Evolutionary conservation across 2,113 vertebrate species (phyloP).

Genomic region (Phylloscopus trochiloides): DNA sequence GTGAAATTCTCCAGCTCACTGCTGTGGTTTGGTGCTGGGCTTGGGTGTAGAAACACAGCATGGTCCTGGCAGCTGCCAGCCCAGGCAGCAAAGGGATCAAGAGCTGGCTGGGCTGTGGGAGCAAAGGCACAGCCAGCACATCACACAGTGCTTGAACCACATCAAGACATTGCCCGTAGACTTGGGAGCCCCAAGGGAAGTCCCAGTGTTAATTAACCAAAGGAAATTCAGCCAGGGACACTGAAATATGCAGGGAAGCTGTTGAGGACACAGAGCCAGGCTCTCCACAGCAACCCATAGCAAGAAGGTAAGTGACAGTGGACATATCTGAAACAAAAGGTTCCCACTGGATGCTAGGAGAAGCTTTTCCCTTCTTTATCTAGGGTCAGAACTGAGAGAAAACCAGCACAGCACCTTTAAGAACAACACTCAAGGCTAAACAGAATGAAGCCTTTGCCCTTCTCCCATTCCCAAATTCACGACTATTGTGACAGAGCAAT

Average conservation of each 20-base stretch:
- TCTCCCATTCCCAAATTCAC: not conserved
- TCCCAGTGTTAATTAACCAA: not conserved
- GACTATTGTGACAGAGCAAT: not conserved
- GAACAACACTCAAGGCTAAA: not conserved
- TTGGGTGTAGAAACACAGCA: accelerated
- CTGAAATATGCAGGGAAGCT: not conserved
- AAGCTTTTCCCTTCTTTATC: not conserved
- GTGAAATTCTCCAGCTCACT: not conserved
- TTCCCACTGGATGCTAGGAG: not conserved
- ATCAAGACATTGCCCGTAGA: not conserved
- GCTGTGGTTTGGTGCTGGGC: not conserved
- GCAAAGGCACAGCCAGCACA: not conserved
- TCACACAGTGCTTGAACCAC: not conserved
- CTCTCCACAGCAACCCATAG: accelerated
- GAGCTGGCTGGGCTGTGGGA: accelerated
- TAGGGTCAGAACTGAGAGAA: not conserved
- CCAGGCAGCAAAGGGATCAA: not conserved
- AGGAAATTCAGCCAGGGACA: not conserved
- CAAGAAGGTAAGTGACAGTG: not conserved
- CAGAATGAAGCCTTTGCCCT: not conserved
- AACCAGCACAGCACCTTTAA: not conserved
- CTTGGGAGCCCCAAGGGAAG: not conserved
- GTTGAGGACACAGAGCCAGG: not conserved
- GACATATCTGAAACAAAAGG: not conserved
- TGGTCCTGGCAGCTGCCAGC: not conserved